Evolutionary conservation across 2,888 invertebrate genomes (phyloP).

Genomic region (Chelonus formosanus): DNA sequence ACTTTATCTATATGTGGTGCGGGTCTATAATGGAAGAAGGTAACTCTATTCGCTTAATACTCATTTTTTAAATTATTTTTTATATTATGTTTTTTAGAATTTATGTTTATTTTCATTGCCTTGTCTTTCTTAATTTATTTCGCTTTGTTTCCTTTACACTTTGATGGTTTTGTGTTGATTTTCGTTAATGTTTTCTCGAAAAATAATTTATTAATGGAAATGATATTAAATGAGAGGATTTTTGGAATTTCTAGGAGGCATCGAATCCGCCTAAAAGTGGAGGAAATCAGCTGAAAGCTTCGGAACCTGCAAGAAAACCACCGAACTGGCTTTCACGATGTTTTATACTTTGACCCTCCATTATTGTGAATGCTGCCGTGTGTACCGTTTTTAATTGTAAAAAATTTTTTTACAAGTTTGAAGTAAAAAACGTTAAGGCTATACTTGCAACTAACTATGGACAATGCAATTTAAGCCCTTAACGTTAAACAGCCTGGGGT

Average conservation of each 20-base stretch:
- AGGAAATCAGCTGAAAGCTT: slow-evolving; percentile 78
- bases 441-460: slow-evolving; percentile 40
- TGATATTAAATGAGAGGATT: not conserved
- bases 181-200: too few relatives aligned
- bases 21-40: slow-evolving; percentile 64
- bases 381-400: slow-evolving; percentile 55
- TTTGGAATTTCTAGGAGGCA: slow-evolving; percentile 74
- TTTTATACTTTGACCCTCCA: slow-evolving; percentile 83
- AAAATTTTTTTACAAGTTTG: slow-evolving; percentile 56
- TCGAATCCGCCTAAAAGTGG: slow-evolving; percentile 88
- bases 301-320: slow-evolving; percentile 82
- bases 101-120: slow-evolving; percentile 9
- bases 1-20: slow-evolving; percentile 63
- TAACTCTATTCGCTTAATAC: slow-evolving; percentile 57
- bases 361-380: slow-evolving; percentile 51
- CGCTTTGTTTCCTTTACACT: too few relatives aligned
- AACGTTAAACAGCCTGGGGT: slow-evolving; percentile 30
- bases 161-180: too few relatives aligned
- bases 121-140: too few relatives aligned
- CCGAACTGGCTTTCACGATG: slow-evolving; percentile 88
- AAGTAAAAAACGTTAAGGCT: slow-evolving; percentile 53
- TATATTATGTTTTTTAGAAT: slow-evolving; percentile 10
- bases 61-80: slow-evolving; percentile 41
- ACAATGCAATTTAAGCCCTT: slow-evolving; percentile 37
- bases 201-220: too few relatives aligned